Evolutionary conservation across 2,797 vertebrate species (phyloP).

Genomic region (Diplodus puntazzo): DNA sequence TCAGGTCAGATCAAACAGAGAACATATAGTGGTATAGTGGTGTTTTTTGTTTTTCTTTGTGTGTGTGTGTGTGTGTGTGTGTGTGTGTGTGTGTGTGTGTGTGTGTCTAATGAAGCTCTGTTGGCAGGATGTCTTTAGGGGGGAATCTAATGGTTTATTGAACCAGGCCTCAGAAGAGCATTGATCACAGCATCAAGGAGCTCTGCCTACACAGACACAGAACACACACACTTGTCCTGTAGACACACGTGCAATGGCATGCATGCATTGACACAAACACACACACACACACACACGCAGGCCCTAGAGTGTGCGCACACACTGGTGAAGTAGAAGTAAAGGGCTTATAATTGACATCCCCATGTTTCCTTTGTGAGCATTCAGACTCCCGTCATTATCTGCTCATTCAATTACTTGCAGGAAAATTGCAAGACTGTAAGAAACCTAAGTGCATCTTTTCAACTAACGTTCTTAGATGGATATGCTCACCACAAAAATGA

Average conservation of each 20-base stretch:
- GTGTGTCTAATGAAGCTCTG: conserved; percentile 74
- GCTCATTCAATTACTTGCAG: conserved; percentile 64
- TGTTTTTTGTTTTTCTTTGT: conserved; percentile 51
- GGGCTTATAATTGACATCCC: conserved; percentile 65
- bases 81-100: conserved; percentile 50
- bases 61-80: conserved; percentile 38
- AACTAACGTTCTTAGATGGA: conserved; percentile 29
- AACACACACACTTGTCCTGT: conserved; percentile 15
- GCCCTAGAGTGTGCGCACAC: background rate
- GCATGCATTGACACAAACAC: background rate
- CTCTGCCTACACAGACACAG: conserved; percentile 40
- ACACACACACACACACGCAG: conserved; percentile 5
- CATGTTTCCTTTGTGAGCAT: conserved; percentile 57
- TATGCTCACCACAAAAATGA: conserved; percentile 37
- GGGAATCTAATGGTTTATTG: conserved; percentile 78
- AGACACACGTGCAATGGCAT: background rate
- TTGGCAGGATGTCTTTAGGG: conserved; percentile 76
- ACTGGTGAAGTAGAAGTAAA: conserved; percentile 53
- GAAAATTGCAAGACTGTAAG: conserved; percentile 43
- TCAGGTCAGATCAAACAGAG: conserved; percentile 55
- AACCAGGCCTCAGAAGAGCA: conserved; percentile 70
- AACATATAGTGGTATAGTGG: conserved; percentile 19
- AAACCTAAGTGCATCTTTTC: conserved; percentile 35
- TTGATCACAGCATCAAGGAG: conserved; percentile 77
- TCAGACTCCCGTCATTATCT: conserved; percentile 51